Percentiles rank a stretch among this genome's conserved stretches.
Evolutionary conservation across 2,113 vertebrate species (phyloP).

Genomic region (Tylochromis polylepis): DNA sequence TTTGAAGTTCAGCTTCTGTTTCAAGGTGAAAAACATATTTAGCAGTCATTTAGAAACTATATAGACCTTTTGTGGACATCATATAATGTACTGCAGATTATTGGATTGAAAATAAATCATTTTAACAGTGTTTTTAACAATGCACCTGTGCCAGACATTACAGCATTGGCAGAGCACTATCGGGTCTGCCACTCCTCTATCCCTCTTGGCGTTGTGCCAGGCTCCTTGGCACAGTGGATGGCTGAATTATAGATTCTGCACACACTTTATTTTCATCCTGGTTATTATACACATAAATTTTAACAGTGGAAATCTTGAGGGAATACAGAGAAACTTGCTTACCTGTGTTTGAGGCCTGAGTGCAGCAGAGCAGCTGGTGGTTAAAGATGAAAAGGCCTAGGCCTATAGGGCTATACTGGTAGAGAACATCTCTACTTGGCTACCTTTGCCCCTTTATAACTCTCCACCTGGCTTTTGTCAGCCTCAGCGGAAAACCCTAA

Average conservation of each 20-base stretch:
- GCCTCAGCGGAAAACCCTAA: slow-evolving; percentile 44
- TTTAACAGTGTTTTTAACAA: slow-evolving; percentile 67
- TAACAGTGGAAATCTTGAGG: slow-evolving; percentile 27
- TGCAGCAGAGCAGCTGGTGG: slow-evolving; percentile 39
- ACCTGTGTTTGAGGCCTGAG: slow-evolving; percentile 42
- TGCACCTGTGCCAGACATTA: slow-evolving; percentile 61
- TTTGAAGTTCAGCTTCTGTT: slow-evolving; percentile 38
- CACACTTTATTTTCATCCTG: slow-evolving; percentile 51
- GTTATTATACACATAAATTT: slow-evolving; percentile 44
- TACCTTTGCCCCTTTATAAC: slow-evolving; percentile 33
- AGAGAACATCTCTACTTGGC: slow-evolving; percentile 59
- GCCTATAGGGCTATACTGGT: slow-evolving; percentile 6
- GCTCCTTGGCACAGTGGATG: slow-evolving; percentile 46
- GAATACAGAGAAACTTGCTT: slow-evolving; percentile 44
- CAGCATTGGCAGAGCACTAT: slow-evolving; percentile 46
- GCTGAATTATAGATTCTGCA: slow-evolving; percentile 48
- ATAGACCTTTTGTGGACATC: slow-evolving; percentile 56
- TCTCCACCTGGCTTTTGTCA: slow-evolving; percentile 41
- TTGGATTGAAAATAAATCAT: slow-evolving; percentile 65
- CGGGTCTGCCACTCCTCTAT: slow-evolving; percentile 39
- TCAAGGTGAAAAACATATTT: slow-evolving; percentile 62
- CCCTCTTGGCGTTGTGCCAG: slow-evolving; percentile 44
- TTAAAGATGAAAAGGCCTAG: slow-evolving; percentile 22
- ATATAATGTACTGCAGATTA: slow-evolving; percentile 46
- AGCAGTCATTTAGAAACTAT: slow-evolving; percentile 55